phyloP scores from a whole-genome alignment of 2,797 vertebrate genomes.

The Myoxocephalus aenaeus region DNA sequence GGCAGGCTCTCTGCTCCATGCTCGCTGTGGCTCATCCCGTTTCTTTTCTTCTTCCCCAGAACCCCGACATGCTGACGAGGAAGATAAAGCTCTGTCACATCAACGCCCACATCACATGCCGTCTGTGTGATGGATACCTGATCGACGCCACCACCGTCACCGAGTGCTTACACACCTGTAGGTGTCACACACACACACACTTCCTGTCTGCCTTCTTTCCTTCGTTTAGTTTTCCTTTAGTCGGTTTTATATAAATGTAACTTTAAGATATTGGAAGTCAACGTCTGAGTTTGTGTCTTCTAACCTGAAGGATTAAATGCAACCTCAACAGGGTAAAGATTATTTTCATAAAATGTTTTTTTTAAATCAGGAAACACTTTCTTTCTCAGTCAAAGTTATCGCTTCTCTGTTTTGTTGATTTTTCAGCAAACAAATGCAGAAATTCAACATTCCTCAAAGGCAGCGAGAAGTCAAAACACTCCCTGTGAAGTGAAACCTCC shows the following conservation, averaged over 20 bases:
- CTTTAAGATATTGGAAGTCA: background rate
- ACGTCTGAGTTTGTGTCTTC: background rate
- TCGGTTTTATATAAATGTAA: background rate
- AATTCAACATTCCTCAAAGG: background rate
- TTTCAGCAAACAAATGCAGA: background rate
- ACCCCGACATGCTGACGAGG: slow-evolving; percentile 97
- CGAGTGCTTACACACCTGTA: slow-evolving; percentile 99
- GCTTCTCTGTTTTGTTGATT: background rate
- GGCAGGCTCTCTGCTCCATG: no score
- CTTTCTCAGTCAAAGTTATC: background rate
- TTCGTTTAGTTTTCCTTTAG: background rate
- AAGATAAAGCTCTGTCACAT: slow-evolving; percentile 99
- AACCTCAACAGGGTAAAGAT: background rate
- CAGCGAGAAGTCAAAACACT: background rate
- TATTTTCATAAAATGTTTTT: background rate
- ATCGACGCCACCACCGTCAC: slow-evolving; percentile 99
- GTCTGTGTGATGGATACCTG: slow-evolving; percentile 97
- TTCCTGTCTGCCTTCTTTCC: background rate
- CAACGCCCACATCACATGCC: slow-evolving; percentile 99
- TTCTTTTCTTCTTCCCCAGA: slow-evolving; percentile 62
- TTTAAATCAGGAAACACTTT: background rate
- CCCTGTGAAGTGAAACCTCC: background rate
- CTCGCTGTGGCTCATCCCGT: no score
- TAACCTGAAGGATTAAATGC: no score
- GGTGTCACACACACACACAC: slow-evolving; percentile 64